Conservation (phyloP, 1,140 invertebrate genomes). For the Rhizoglyphus robini region DNA sequence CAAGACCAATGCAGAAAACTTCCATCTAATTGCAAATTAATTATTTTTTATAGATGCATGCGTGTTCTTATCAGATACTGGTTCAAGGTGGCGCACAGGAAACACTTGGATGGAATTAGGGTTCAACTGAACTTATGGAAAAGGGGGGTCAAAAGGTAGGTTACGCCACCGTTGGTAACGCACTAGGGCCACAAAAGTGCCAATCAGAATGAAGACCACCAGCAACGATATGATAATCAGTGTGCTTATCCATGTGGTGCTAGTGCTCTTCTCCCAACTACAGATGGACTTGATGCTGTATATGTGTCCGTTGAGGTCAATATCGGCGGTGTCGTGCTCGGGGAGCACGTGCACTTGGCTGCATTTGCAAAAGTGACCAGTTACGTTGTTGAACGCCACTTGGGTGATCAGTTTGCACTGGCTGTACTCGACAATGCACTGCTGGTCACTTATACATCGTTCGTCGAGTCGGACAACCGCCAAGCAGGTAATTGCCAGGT, state of each 20-base stretch:
- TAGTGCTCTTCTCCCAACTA: neutral
- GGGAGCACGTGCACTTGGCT: neutral
- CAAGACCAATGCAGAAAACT: no score
- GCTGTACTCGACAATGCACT: constrained; percentile 6
- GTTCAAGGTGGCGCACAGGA: constrained; percentile 23
- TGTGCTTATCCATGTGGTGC: constrained; percentile 7
- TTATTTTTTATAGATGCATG: constrained; percentile 12
- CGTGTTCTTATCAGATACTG: constrained; percentile 22
- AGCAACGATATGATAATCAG: neutral
- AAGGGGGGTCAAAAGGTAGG: neutral
- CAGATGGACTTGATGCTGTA: neutral
- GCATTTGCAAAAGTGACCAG: constrained; percentile 6
- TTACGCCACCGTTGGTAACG: constrained; percentile 14
- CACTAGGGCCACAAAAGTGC: constrained; percentile 5
- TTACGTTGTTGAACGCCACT: neutral
- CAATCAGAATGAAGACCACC: constrained; percentile 6
- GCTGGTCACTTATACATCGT: constrained; percentile 5
- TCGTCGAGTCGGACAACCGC: neutral
- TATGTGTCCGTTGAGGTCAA: neutral
- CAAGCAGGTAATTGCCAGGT: neutral
- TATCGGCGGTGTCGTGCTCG: neutral
- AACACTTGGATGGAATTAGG: constrained; percentile 24
- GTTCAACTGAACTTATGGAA: constrained; percentile 18
- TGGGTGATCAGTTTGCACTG: neutral
- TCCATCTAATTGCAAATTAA: no score